Evolutionary conservation across 2,888 invertebrate species (phyloP), one percentile per base, ranked within the genome.

Genomic region (Stenodera caucasica): DNA sequence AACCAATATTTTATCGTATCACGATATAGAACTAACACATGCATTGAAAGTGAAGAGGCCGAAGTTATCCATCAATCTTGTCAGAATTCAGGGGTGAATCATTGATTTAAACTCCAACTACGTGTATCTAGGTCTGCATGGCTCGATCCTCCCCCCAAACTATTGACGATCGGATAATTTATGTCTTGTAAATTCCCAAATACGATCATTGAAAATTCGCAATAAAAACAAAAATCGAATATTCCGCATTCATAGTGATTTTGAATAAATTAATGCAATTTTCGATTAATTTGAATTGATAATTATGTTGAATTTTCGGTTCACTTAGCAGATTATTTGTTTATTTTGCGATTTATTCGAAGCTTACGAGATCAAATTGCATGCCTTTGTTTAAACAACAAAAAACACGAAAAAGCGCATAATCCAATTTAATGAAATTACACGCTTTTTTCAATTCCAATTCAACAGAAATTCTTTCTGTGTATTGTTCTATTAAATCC

Each of bases 21-120:
- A 37, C 37, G 15, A 18, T 26, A 26, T 26, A 26, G 3, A 26
- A 26, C 26, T 59, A 59, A 30, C 54, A 59, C 59, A 59, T 56
- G 56, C 50, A 49, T 35, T 33, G 55, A 45, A 49, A 60, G 60
- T 60, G 57, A 57, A 53, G 59, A 63, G 63, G 63, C 57, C 59
- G 59, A 62, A 67, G 66, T 64, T 63, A 66, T 67, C 64, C 65
- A 67, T 67, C 67, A 67, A 67, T 67, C 67, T 64, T 57, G 55
- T 57, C 30, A 52, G 64, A 61, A 55, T 57, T 51, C 21, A 40
- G 18, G 21, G 40, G 40, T 55, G 64, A 60, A 66, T 65, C 67
- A 67, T 67, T 67, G 67, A 67, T 67, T 67, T 63, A 63, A 57
- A 40, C 40, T 40, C 21, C 21, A 40, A 40, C 40, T 40, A 18